Evolutionary conservation across 2,113 vertebrate genomes (phyloP).

Genomic region (Morone saxatilis): DNA sequence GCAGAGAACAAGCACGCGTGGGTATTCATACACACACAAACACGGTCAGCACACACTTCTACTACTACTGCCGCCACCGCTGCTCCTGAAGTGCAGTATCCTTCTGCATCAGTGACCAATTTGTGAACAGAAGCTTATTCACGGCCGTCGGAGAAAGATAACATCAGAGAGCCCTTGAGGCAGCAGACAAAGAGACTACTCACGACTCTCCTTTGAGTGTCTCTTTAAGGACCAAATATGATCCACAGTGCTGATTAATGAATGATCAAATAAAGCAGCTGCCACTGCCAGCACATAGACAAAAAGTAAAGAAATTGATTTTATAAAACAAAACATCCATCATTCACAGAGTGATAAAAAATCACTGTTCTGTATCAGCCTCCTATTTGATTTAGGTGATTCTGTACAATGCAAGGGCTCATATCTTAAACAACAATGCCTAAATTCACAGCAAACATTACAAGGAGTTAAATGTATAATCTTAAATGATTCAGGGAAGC

Average conservation of each 20-base stretch:
- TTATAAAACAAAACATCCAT: conserved; percentile 5
- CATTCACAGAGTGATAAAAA: conserved; percentile 16
- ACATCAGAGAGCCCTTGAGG: conserved; percentile 59
- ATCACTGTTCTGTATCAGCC: not conserved
- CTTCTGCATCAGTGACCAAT: conserved; percentile 50
- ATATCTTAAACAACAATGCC: not conserved
- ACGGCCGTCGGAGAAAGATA: conserved; percentile 44
- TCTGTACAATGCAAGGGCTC: conserved; percentile 2
- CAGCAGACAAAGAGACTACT: conserved; percentile 36
- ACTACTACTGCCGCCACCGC: conserved; percentile 2
- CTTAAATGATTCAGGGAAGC: not conserved
- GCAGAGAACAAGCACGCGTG: conserved; percentile 45
- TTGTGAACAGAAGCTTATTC: conserved; percentile 52
- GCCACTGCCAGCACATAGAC: not conserved
- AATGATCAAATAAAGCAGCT: conserved; percentile 6
- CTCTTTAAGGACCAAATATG: conserved; percentile 26
- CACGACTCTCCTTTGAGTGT: conserved; percentile 37
- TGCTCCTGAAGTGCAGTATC: conserved; percentile 48
- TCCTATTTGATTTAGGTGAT: conserved; percentile 2
- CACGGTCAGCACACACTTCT: not conserved
- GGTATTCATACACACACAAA: conserved; percentile 29
- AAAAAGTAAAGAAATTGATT: not conserved
- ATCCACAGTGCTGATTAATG: conserved; percentile 34
- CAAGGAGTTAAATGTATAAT: conserved; percentile 24
- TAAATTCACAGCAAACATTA: not conserved